phyloP scores from a whole-genome alignment of 1,140 invertebrate species.

The Ruditapes philippinarum region DNA sequence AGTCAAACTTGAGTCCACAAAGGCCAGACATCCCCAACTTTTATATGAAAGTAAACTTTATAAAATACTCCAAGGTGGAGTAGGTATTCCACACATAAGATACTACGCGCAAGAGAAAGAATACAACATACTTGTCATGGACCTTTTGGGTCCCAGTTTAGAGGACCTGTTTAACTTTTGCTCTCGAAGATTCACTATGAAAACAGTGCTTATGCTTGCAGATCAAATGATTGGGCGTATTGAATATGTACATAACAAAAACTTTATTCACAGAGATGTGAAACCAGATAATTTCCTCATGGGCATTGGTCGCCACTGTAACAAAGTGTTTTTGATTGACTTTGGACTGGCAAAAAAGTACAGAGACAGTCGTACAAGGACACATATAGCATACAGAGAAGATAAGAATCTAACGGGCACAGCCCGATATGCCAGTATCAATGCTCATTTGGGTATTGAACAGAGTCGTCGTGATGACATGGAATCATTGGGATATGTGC shows the following conservation, averaged over 20 bases:
- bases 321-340: slow-evolving; percentile 98
- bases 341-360: slow-evolving; percentile 99
- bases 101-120: slow-evolving; percentile 97
- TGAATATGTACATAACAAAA: slow-evolving; percentile 98
- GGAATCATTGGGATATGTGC: slow-evolving; percentile 98
- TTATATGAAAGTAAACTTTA: slow-evolving; percentile 97
- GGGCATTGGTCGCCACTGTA: slow-evolving; percentile 97
- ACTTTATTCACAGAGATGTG: slow-evolving; percentile 90
- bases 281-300: slow-evolving; percentile 89
- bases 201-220: slow-evolving; percentile 87
- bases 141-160: slow-evolving; percentile 86
- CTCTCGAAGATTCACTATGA: slow-evolving; percentile 86
- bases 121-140: slow-evolving; percentile 87
- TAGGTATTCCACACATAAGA: slow-evolving; percentile 97
- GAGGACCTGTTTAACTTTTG: slow-evolving; percentile 87
- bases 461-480: slow-evolving; percentile 96
- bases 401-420: slow-evolving; percentile 99
- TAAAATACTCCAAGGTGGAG: slow-evolving; percentile 95
- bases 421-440: slow-evolving; percentile 96
- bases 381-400: slow-evolving; percentile 97
- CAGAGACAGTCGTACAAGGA: slow-evolving; percentile 94
- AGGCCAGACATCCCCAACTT: slow-evolving; percentile 98
- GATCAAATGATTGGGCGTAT: slow-evolving; percentile 92
- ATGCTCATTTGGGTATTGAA: slow-evolving; percentile 95
- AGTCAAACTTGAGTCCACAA: slow-evolving; percentile 97